Evolutionary conservation across 2,113 vertebrate species (phyloP), one percentile per base, ranked within the genome.

Genomic region (Hylia prasina): DNA sequence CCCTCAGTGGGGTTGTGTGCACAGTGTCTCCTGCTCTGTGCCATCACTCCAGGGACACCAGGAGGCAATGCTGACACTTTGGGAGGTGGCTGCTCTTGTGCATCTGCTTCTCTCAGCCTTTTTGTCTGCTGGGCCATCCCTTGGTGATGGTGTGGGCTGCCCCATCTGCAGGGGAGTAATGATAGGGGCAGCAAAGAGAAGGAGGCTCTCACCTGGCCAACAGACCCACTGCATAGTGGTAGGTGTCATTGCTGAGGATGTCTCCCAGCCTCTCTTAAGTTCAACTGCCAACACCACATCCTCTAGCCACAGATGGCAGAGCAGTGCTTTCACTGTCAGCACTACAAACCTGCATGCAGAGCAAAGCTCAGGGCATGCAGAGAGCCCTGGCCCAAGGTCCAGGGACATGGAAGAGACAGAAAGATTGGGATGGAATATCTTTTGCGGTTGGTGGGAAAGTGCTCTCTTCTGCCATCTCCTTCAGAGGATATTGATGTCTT

Each of bases 171-270:
- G 31, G 7, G 12, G 5, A 45, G 15, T 37, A 80, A 66, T 28
- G 8, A 33, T 2, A 3, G 18, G 16, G 18, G 5, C 13, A 63
- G 12, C 0, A 0, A 33, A 30, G 17, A 45, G 44, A 30, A 69
- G 18, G 40, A 45, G 14, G 15, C 17, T 70, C 56, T 77, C 50
- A 87, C 63, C 70, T 87, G 78, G 57, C 64, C 90, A 87, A 35
- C 50, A 87, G 44, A 31, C 44, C 64, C 50, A 65, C 23, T 20
- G 64, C 28, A 9, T 11, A 39, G 28, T 40, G n/a, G 12, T 58
- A 37, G 33, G n/a, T 77, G 44, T 65, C 57, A 47, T 20, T 10
- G 4, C 11, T 10, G 25, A 87, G 83, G 44, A 60, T 15, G 28
- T 63, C 31, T 69, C 44, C 77, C 64, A 92, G 44, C 17, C 78